Evolutionary conservation across 64 coral and sea anemone species (phyloP), one percentile per base, ranked within the genome.

Genomic region (Montipora sp.): DNA sequence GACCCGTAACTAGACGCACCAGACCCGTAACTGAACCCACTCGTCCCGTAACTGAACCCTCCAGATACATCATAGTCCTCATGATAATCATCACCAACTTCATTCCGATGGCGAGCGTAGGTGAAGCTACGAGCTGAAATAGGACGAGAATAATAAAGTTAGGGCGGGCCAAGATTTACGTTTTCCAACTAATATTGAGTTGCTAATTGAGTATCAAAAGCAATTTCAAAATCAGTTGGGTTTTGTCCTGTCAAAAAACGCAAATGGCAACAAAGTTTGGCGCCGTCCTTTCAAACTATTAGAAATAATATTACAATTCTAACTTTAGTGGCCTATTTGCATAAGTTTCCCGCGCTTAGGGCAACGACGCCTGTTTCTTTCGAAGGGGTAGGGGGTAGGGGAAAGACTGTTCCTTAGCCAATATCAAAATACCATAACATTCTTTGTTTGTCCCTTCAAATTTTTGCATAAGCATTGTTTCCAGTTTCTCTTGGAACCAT

Each of bases 71-170:
- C 83, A 4, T 92, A 77, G 8, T 95, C 1, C 36, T 36, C 83
- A 48, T 95, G 83, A 23, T 78, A 19, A 66, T 83, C 61, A 57
- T 88, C 84, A 18, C 88, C 58, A n/a, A 69, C 91, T 3, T 88
- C 68, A 66, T 88, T 83, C 14, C 13, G 59, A 16, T 81, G 83
- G 5, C 78, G 83, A 57, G 83, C 76, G 87, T 83, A 81, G 7
- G 75, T 75, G 69, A 87, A 88, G 15, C 48, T 78, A n/a, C 93
- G 59, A 27, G 93, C 93, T 92, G n/a, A 27, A 63, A 36, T 36
- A 36, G 36, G 36, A 36, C 36, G 36, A 36, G 2, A 36, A 36
- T 36, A 36, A 36, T 36, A 36, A 36, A 36, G 36, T 36, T 36
- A 36, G 36, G 36, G 36, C 36, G 36, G 27, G 36, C 36, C 36